phyloP scores from a whole-genome alignment of 2,113 vertebrate species.

The Calonectris borealis region DNA sequence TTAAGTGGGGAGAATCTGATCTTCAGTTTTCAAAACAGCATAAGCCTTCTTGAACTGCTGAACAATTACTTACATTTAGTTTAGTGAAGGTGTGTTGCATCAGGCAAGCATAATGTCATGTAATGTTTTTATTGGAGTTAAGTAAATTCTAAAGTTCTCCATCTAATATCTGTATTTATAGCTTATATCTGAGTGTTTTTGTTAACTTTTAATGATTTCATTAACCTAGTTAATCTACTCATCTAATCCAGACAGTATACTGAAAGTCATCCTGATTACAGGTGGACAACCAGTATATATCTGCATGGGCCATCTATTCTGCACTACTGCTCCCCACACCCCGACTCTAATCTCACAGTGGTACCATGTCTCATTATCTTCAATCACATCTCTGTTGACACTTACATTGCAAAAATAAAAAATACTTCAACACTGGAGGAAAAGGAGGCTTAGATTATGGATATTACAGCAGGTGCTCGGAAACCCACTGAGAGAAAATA shows the following conservation, averaged over 20 bases:
- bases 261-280: not conserved
- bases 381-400: slow-evolving; percentile 49
- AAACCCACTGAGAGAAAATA: slow-evolving; percentile 16
- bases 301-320: not conserved
- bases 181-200: not conserved
- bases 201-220: not conserved
- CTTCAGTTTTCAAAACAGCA: not conserved
- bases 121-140: not conserved
- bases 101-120: not conserved
- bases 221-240: not conserved
- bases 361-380: slow-evolving; percentile 6
- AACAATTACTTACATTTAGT: not conserved
- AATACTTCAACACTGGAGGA: not conserved
- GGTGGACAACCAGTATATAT: not conserved
- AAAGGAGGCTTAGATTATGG: slow-evolving; percentile 20
- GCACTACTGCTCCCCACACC: fast-evolving
- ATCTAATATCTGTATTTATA: not conserved
- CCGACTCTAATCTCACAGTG: not conserved
- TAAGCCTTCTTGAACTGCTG: not conserved
- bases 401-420: slow-evolving; percentile 21
- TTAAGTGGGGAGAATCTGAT: not conserved
- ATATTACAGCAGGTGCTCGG: slow-evolving; percentile 52
- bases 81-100: not conserved
- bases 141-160: not conserved
- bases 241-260: not conserved